Evolutionary conservation across 2,888 invertebrate genomes (phyloP), one percentile per base, ranked within the genome.

Genomic region (Holacanthella duospinosa): DNA sequence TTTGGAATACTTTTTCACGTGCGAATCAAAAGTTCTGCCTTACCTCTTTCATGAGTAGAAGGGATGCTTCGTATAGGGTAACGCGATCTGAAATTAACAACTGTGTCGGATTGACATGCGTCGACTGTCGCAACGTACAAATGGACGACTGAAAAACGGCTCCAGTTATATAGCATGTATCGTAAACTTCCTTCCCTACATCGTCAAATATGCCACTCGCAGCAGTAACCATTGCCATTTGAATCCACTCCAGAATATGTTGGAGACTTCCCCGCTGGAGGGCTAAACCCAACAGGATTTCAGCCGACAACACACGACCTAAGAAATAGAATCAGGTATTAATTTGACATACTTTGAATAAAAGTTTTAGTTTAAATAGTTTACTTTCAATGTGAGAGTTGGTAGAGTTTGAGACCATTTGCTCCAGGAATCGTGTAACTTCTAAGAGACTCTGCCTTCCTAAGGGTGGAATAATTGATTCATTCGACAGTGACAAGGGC

Each of bases 161-260:
- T 27, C 64, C 66, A 1, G 66, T 65, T 2, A 73, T 59, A 53
- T 68, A 67, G 48, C 66, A 29, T 3, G 6, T 16, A 3, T 43
- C 29, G 4, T 4, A 19, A 25, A 36, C 6, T 29, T 28, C 29
- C 12, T 21, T 58, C 9, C 12, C 21, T 25, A 24, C 43, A 4
- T 16, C 43, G 6, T 21, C 43, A 26, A 6, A 4, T 19, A 25
- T 55, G 4, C 9, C 9, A 9, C 19, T 16, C 60, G 67, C 64
- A 75, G 71, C 68, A 29, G 76, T 75, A 68, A 74, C 73, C 64
- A 84, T 76, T 16, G 83, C 83, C 79, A 83, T 80, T 66, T 83
- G 81, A 56, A 84, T 80, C 84, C 84, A 85, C 72, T 84, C 82
- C 55, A 85, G 75, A 26, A 84, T 75, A 74, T 82, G 81, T 53